Conservation (phyloP, 2,113 vertebrate genomes). For the Xiphophorus maculatus region DNA sequence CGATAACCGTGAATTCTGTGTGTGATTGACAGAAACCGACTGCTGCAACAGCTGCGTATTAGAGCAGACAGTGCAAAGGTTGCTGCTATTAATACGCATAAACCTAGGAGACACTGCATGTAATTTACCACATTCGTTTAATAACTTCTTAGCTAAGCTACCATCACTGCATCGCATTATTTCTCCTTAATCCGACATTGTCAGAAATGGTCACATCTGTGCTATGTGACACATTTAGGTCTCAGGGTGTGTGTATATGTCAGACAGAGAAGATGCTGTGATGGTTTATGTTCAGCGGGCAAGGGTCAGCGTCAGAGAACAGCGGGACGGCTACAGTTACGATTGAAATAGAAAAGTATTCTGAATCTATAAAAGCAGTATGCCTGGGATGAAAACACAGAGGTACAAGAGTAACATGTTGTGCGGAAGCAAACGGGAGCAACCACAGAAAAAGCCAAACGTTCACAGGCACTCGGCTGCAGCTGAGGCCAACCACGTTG, state of each 20-base stretch:
- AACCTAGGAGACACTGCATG: conserved; percentile 15
- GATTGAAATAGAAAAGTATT: conserved; percentile 7
- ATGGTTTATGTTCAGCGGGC: neutral
- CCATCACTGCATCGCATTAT: neutral
- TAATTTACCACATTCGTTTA: conserved; percentile 5
- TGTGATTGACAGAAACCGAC: conserved; percentile 75
- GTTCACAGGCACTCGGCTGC: neutral
- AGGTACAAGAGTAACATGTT: neutral
- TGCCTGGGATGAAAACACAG: neutral
- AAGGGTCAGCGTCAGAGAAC: conserved; percentile 16
- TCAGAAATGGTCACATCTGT: conserved; percentile 19
- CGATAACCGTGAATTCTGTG: neutral
- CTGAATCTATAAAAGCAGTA: conserved; percentile 14
- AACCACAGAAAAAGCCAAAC: neutral
- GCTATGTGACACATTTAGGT: conserved; percentile 63
- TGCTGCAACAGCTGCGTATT: conserved; percentile 70
- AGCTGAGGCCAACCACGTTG: neutral
- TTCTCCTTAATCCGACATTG: neutral
- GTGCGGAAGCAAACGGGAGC: neutral
- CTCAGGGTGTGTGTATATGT: conserved; percentile 1
- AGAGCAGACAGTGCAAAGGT: conserved; percentile 68
- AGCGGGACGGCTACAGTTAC: conserved; percentile 17
- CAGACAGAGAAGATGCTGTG: conserved; percentile 39
- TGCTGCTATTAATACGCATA: conserved; percentile 73
- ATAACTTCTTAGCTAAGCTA: neutral